Base-by-base conservation (phyloP, 2,797 vertebrate genomes). In the Lophotriccus pileatus region DNA sequence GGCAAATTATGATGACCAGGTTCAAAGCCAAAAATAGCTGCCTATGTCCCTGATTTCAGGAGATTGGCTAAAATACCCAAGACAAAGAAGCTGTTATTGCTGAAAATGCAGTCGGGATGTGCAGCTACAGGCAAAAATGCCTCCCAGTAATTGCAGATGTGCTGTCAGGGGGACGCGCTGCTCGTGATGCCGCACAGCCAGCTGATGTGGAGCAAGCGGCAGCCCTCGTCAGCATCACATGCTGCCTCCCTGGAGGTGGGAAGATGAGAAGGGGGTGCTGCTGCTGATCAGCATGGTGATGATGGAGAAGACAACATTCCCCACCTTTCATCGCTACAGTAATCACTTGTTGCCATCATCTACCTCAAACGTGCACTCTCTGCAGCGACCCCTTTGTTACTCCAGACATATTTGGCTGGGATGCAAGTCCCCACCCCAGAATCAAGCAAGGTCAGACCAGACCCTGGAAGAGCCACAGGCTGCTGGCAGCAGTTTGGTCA, bases 11-110 rank as follows among this genome's bases (percentile, higher is more conserved):
- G 1, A 28, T 72, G 67, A 24, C 43, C 73, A 72, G 27, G 18
- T 90, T 86, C 73, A 72, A 83, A 88, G 53, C 15, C 58, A 84
- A 75, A 84, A 93, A 22, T 11, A 94, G n/a, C 53, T 53, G 34
- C 55, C 23, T 49, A 39, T 66, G 28, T 36, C 43, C 28, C 73
- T 32, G 28, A 28, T 58, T 62, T 58, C 49, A 81, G 81, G 55
- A 90, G 27, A 10, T 1, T n/a, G 37, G 13, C 19, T 60, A 86
- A 85, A 85, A 85, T 14, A 55, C 49, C 41, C 3, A 4, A 39
- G 87, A 43, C 0, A 1, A 59, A 78, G 12, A 46, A 84, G 58
- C 34, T 72, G 28, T 68, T 75, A 24, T 6, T 75, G 43, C 58
- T 87, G 76, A 64, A 91, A 95, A 80, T 15, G 39, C 83, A 58